phyloP scores from a whole-genome alignment of 2,113 vertebrate species.

The Myiozetetes cayanensis region DNA sequence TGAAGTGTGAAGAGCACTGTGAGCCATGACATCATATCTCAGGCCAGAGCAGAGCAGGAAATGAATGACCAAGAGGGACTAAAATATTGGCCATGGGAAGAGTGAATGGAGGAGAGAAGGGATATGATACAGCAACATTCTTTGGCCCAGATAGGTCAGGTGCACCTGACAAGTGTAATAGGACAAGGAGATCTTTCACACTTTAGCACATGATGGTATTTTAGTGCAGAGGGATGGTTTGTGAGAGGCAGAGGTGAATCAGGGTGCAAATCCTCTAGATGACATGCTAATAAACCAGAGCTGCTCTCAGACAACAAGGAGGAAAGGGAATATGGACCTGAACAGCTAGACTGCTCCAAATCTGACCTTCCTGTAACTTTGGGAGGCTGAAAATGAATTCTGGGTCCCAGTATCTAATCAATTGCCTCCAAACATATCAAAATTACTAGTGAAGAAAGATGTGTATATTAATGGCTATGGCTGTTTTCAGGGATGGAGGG shows the following conservation, averaged over 20 bases:
- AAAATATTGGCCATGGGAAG: neutral
- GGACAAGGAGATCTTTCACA: conserved; percentile 21
- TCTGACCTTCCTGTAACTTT: neutral
- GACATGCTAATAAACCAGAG: neutral
- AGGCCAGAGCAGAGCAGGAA: neutral
- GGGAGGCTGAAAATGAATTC: neutral
- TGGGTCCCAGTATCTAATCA: neutral
- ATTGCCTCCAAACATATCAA: neutral
- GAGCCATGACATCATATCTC: conserved; percentile 49
- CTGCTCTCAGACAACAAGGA: neutral
- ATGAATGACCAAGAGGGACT: neutral
- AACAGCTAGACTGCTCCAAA: neutral
- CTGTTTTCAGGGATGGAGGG: neutral
- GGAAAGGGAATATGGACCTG: neutral
- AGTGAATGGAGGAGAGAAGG: conserved; percentile 33
- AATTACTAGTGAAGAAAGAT: neutral
- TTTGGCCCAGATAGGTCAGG: conserved; percentile 9
- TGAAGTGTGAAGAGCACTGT: conserved; percentile 16
- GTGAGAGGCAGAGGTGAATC: conserved; percentile 1
- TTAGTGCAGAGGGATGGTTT: neutral
- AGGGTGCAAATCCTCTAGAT: neutral
- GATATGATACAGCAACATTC: neutral
- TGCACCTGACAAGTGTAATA: conserved; percentile 2
- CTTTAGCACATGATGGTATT: conserved; percentile 39
- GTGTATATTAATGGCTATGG: neutral